Evolutionary conservation across 2,797 vertebrate species (phyloP).

Genomic region (Lycodopsis pacificus): DNA sequence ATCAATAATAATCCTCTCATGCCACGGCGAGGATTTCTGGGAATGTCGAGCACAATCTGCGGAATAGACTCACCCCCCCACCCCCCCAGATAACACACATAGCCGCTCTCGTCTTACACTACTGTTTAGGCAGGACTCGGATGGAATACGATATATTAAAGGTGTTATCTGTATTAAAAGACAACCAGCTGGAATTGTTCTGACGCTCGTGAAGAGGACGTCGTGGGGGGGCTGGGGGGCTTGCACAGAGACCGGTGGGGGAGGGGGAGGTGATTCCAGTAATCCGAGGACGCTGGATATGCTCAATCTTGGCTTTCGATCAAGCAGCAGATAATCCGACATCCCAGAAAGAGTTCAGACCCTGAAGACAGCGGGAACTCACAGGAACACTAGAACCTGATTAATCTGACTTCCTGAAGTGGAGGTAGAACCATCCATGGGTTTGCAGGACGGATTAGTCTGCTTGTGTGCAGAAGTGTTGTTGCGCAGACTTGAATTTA

Average conservation of each 20-base stretch:
- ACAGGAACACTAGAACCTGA: constrained; percentile 56
- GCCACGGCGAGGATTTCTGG: constrained; percentile 69
- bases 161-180: constrained; percentile 29
- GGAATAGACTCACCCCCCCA: constrained; percentile 41
- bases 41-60: constrained; percentile 70
- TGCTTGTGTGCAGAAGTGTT: constrained; percentile 39
- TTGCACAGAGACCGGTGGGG: constrained; percentile 13
- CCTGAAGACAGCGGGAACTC: constrained; percentile 48
- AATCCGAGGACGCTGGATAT: constrained; percentile 48
- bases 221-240: background rate
- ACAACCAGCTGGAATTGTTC: constrained; percentile 9
- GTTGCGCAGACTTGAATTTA: constrained; percentile 43
- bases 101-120: background rate
- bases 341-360: constrained; percentile 56
- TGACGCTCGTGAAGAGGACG: background rate
- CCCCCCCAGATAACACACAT: constrained; percentile 20
- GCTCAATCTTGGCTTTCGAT: constrained; percentile 66
- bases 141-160: constrained; percentile 52
- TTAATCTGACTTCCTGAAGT: constrained; percentile 71
- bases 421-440: constrained; percentile 38
- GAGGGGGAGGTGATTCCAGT: constrained; percentile 23
- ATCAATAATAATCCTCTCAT: constrained; percentile 75
- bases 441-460: constrained; percentile 64
- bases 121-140: constrained; percentile 16
- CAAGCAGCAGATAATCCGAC: constrained; percentile 71